These are phyloP conservation scores for Lepisosteus oculatus DNA, from an alignment of 2,113 vertebrate species.

Conservation along the genomic window DNA sequence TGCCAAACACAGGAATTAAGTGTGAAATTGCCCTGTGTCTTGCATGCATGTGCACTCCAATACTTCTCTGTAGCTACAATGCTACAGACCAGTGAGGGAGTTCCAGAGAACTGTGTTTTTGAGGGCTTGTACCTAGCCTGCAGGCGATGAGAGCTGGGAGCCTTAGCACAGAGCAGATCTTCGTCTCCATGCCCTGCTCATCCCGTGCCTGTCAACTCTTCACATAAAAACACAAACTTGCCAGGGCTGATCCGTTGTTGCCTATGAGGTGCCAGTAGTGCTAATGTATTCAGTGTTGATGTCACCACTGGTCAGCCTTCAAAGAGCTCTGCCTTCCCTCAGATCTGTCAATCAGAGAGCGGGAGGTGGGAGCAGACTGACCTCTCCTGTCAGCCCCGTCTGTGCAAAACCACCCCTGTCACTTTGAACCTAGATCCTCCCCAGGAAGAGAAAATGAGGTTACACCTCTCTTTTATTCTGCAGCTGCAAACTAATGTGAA, in stretches of 20 bases:
- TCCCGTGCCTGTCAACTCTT: neutral
- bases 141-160: no score
- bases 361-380: neutral
- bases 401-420: neutral
- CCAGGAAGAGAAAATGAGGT: neutral
- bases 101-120: no score
- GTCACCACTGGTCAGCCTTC: neutral
- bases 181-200: neutral
- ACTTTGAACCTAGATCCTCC: neutral
- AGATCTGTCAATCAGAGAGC: conserved; percentile 2
- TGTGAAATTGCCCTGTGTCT: no score
- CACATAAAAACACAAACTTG: neutral
- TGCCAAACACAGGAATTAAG: no score
- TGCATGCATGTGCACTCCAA: no score
- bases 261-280: neutral
- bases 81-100: no score
- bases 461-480: neutral
- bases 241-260: neutral
- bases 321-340: neutral
- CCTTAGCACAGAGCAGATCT: no score
- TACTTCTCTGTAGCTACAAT: no score
- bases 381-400: neutral
- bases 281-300: conserved; percentile 6
- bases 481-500: neutral
- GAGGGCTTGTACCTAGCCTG: no score